Conservation (phyloP, 35 echinoderm and acorn worm genomes). For the Holothuria glaberrima region DNA sequence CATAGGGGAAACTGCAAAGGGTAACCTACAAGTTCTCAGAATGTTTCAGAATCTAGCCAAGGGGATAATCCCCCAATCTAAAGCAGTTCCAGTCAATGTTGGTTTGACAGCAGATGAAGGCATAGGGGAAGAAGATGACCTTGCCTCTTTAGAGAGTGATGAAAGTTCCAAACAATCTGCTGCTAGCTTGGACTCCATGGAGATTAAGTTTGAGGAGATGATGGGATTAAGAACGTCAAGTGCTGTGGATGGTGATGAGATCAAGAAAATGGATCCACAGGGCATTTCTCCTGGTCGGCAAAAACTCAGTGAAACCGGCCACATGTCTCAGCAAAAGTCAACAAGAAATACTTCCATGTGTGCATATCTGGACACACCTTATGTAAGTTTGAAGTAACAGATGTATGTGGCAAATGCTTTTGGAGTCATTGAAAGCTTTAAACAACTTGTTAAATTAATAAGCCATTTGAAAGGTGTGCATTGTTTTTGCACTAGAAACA, state of each 20-base stretch:
- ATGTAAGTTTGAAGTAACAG: slow-evolving; percentile 27
- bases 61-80: slow-evolving; percentile 68
- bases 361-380: slow-evolving; percentile 81
- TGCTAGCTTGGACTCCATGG: slow-evolving; percentile 14
- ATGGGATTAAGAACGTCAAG: slow-evolving; percentile 3
- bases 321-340: slow-evolving; percentile 14
- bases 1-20: slow-evolving; percentile 82
- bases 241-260: slow-evolving; percentile 14
- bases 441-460: no score
- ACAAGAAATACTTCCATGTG: slow-evolving; percentile 76
- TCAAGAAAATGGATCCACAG: not conserved
- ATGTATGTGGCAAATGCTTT: no score
- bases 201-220: slow-evolving; percentile 24
- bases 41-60: slow-evolving; percentile 94
- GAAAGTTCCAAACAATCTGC: slow-evolving; percentile 32
- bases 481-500: no score
- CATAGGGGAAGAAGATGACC: not conserved
- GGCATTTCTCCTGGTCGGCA: not conserved
- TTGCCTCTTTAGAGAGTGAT: not conserved
- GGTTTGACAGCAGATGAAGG: not conserved
- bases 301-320: slow-evolving; percentile 3
- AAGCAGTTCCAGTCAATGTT: not conserved
- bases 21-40: slow-evolving; percentile 78
- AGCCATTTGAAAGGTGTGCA: no score
- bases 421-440: no score